Percentiles rank a stretch among this genome's conserved stretches.
These are phyloP conservation scores for Micrasema minimum DNA, from an alignment of 1,140 invertebrate genomes.

Conservation along the genomic window DNA sequence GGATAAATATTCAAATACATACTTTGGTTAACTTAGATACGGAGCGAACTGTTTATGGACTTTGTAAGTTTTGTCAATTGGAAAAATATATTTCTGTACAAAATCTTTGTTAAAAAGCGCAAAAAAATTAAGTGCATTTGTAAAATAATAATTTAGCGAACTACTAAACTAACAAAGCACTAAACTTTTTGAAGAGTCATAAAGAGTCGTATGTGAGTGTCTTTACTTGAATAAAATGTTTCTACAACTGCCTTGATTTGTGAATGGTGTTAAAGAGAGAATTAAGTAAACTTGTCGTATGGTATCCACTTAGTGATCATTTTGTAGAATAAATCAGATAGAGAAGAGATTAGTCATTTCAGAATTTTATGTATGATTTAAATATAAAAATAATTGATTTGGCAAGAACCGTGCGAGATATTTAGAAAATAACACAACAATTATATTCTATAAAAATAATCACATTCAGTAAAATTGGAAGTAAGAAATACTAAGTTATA, in stretches of 20 bases:
- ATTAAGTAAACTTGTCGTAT: too few species aligned
- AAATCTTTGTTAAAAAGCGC: conserved; percentile 14
- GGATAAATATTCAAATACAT: not conserved
- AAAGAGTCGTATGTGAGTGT: not conserved
- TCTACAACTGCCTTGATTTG: too few species aligned
- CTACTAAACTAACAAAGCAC: conserved; percentile 49
- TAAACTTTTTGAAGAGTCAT: conserved; percentile 16
- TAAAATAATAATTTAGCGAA: conserved; percentile 43
- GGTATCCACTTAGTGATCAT: too few species aligned
- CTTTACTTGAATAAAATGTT: too few species aligned
- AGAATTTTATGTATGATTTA: too few species aligned
- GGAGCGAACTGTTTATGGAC: not conserved
- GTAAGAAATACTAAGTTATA: not conserved
- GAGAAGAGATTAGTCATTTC: not conserved
- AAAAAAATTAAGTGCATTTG: conserved; percentile 48
- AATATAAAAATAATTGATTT: not conserved
- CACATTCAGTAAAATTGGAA: conserved; percentile 4
- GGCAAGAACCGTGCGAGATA: not conserved
- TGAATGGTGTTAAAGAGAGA: too few species aligned
- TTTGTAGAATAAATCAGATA: too few species aligned
- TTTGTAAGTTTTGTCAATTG: conserved; percentile 3
- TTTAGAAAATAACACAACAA: not conserved
- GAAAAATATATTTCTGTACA: conserved; percentile 34
- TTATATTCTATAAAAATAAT: not conserved
- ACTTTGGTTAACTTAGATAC: conserved; percentile 3